Conservation (phyloP, 2,113 vertebrate genomes). For the Xenopus tropicalis region DNA sequence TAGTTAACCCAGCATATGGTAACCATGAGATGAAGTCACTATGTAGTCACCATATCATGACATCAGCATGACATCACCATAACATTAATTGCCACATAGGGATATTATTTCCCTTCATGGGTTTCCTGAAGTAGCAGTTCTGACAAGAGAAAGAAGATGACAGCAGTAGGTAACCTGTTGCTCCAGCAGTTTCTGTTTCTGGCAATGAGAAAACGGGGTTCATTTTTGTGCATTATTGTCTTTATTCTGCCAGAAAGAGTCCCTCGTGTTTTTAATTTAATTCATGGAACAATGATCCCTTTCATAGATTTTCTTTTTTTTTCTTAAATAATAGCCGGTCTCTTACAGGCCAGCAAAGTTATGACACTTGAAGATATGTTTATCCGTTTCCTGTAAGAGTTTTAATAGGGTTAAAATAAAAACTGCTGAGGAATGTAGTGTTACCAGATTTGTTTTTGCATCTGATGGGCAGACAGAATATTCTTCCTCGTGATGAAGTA, state of each 20-base stretch:
- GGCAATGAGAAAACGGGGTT: too few relatives aligned
- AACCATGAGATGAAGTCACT: too few relatives aligned
- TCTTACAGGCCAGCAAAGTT: neutral
- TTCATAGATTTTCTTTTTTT: neutral
- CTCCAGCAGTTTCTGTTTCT: neutral
- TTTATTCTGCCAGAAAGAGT: neutral
- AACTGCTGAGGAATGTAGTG: constrained; percentile 11
- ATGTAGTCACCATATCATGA: too few relatives aligned
- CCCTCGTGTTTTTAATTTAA: neutral
- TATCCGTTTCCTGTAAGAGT: neutral
- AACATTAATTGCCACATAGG: too few relatives aligned
- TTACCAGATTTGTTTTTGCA: constrained; percentile 45
- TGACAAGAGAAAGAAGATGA: too few relatives aligned
- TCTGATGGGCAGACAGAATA: constrained; percentile 47
- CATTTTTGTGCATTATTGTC: too few relatives aligned
- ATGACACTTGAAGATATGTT: constrained; percentile 2
- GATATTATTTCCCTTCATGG: too few relatives aligned
- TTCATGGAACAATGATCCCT: neutral
- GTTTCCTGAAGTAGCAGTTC: too few relatives aligned
- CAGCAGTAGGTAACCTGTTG: too few relatives aligned
- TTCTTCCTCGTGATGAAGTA: constrained; percentile 50
- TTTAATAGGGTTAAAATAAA: neutral
- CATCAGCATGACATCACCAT: too few relatives aligned
- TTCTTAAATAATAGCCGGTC: neutral
- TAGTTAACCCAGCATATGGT: too few relatives aligned